Conservation (phyloP, 2,888 invertebrate genomes). For the Chironomus riparius region DNA sequence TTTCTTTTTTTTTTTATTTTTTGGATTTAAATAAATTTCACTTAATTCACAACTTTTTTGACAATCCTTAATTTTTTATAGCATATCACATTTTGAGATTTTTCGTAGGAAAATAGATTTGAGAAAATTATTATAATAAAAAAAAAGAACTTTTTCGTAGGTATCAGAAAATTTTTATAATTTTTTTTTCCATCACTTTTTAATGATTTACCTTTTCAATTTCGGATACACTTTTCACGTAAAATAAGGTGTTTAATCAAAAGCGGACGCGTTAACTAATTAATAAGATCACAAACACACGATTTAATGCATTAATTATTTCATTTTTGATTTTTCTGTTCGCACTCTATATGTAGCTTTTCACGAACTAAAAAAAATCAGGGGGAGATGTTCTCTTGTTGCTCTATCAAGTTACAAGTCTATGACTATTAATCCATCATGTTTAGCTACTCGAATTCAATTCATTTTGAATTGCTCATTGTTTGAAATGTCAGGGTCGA, state of each 20-base stretch:
- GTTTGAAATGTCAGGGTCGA: no score
- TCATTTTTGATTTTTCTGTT: slow-evolving; percentile 2
- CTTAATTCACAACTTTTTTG: background rate
- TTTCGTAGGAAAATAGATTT: background rate
- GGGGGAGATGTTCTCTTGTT: background rate
- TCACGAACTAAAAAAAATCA: background rate
- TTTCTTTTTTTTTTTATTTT: background rate
- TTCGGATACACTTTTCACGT: background rate
- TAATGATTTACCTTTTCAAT: slow-evolving; percentile 3
- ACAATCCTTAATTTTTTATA: background rate
- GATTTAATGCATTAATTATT: slow-evolving; percentile 2
- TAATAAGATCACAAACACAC: slow-evolving; percentile 17
- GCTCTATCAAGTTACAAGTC: no score
- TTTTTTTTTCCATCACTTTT: slow-evolving; percentile 5
- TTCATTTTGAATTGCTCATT: no score
- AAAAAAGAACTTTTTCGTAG: background rate
- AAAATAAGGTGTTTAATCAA: slow-evolving; percentile 19
- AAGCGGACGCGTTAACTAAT: slow-evolving; percentile 21
- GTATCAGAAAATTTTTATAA: background rate
- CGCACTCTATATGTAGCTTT: background rate
- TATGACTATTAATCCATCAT: no score
- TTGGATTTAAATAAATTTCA: background rate
- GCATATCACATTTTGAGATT: background rate
- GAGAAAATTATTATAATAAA: background rate
- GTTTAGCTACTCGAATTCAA: no score